Evolutionary conservation across 2,888 invertebrate species (phyloP).

Genomic region (Hipparchia sbordonii): DNA sequence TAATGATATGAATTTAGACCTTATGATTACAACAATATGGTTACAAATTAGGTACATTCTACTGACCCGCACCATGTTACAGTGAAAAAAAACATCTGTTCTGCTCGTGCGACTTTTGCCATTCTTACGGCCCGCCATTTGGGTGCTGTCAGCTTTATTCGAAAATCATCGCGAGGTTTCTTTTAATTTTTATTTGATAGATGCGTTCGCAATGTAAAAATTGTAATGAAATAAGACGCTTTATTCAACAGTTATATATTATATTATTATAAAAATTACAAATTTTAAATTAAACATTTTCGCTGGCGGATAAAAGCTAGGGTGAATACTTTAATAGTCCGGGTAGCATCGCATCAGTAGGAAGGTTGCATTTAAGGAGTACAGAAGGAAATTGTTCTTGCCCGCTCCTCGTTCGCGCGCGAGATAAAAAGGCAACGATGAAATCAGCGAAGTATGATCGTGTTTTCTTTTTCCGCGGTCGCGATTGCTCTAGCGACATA

Average conservation of each 20-base stretch:
- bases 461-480: no score
- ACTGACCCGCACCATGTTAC: no score
- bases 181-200: constrained; percentile 29
- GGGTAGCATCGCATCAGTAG: constrained; percentile 18
- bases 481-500: no score
- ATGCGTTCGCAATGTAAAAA: constrained; percentile 39
- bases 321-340: constrained; percentile 19
- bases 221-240: constrained; percentile 37
- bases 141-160: neutral
- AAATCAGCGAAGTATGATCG: no score
- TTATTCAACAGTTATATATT: constrained; percentile 41
- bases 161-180: constrained; percentile 25
- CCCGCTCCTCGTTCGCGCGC: no score
- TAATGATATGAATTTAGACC: no score
- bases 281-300: constrained; percentile 28
- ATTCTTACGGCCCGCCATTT: neutral
- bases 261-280: constrained; percentile 41
- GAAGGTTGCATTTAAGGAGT: constrained; percentile 18
- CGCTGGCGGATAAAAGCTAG: constrained; percentile 22
- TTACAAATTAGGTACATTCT: no score
- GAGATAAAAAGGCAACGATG: no score
- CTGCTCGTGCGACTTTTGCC: neutral
- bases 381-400: constrained; percentile 24
- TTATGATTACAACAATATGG: no score
- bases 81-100: no score